A percentile compares a stretch with the other conserved stretches of the same genome.
These are phyloP conservation scores for Glyphotaelius pellucidus DNA, from an alignment of 2,888 invertebrate species.

Conservation along the genomic window DNA sequence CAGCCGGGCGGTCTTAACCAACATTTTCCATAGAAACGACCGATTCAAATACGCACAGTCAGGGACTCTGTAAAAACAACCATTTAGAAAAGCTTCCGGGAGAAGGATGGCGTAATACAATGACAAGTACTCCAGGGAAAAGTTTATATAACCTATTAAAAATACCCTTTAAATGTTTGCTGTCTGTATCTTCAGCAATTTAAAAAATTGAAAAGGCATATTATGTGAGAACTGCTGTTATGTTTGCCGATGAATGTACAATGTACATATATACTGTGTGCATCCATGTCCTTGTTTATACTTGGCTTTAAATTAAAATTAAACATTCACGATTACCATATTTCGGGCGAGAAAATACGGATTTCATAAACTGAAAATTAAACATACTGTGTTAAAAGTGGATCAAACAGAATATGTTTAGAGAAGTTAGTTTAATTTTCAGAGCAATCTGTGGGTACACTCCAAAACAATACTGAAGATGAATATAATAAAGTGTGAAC, in stretches of 20 bases:
- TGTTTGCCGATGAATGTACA: too few relatives aligned
- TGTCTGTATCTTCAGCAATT: background rate
- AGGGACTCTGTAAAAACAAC: constrained; percentile 36
- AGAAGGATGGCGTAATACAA: background rate
- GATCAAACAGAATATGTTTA: background rate
- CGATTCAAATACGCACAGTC: constrained; percentile 25
- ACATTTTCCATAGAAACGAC: constrained; percentile 14
- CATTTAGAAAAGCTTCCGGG: constrained; percentile 14
- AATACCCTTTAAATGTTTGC: constrained; percentile 23
- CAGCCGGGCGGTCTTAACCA: constrained; percentile 20
- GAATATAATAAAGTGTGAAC: background rate
- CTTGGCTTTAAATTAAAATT: too few relatives aligned
- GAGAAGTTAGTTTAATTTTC: background rate
- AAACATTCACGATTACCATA: too few relatives aligned
- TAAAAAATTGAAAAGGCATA: background rate
- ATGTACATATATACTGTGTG: too few relatives aligned
- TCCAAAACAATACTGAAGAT: background rate
- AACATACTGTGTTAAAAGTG: background rate
- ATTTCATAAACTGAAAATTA: too few relatives aligned
- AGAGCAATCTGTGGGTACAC: background rate
- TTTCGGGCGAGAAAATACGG: too few relatives aligned
- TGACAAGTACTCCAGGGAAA: constrained; percentile 17
- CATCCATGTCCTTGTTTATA: too few relatives aligned
- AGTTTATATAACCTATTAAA: constrained; percentile 22
- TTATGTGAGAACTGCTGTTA: too few relatives aligned